Percentiles rank a stretch among this genome's conserved stretches.
These are phyloP conservation scores for Naso thynnoides DNA, from an alignment of 2,797 vertebrate genomes.

Conservation along the genomic window DNA sequence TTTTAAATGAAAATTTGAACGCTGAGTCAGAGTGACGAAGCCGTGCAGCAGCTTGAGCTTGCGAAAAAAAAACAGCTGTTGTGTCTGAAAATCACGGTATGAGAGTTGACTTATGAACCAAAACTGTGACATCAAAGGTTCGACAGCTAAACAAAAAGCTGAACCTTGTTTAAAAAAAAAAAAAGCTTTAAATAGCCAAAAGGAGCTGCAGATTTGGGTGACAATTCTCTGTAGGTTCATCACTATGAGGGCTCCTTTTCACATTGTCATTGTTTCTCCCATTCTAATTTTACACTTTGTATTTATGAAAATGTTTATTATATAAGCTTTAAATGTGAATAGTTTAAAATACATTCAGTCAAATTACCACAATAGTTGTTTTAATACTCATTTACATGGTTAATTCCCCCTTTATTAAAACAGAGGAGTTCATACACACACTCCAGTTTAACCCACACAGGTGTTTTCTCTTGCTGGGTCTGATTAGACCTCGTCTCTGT, in stretches of 20 bases:
- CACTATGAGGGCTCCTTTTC: neutral
- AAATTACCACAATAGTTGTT: neutral
- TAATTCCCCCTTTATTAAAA: neutral
- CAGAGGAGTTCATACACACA: neutral
- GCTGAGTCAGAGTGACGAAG: too few relatives aligned
- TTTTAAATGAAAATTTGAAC: too few relatives aligned
- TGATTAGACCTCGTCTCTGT: constrained; percentile 1
- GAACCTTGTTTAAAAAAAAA: neutral
- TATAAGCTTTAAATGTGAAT: neutral
- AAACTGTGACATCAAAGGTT: too few relatives aligned
- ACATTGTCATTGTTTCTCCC: neutral
- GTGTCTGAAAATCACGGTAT: too few relatives aligned
- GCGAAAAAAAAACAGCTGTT: too few relatives aligned
- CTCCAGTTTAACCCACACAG: constrained; percentile 1
- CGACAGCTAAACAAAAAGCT: neutral
- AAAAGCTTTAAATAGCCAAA: neutral
- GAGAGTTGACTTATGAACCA: too few relatives aligned
- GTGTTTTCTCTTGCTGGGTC: neutral
- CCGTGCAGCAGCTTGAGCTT: too few relatives aligned
- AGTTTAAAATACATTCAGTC: neutral
- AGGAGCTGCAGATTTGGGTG: too few relatives aligned
- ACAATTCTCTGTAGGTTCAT: neutral
- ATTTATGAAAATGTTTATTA: too few relatives aligned
- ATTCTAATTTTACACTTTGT: neutral
- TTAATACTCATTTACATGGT: neutral